Base-by-base conservation (phyloP, 2,888 invertebrate species). In the Macrophya annulata region DNA sequence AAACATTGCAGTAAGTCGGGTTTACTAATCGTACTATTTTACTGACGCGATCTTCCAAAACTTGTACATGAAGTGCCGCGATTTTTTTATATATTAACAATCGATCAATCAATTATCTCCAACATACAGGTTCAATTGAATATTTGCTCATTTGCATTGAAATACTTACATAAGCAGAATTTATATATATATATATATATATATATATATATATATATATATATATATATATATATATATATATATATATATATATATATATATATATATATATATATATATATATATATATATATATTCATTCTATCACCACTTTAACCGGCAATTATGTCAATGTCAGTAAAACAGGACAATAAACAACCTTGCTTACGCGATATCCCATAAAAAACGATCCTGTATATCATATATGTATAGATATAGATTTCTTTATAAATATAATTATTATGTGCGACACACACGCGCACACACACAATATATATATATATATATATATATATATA, bases 401-500 rank as follows among this genome's bases (percentile, higher is more conserved):
- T 62, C 4, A 25, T 62, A 62, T 62, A 25, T 31, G 21, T 62
- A 25, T 21, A 62, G 21, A 25, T 62, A 62, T 62, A 21, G 21
- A 25, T 25, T 62, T 25, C 25, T 62, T 25, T 62, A 62, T 25
- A 62, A 62, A 62, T 62, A 62, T 62, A 62, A 62, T 25, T 62
- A 62, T 62, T 62, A 62, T 62, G 25, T 62, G 62, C 25, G 62
- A 25, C 21, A 59, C 12, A 62, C n/a, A 25, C n/a, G 62, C 62
- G n/a, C n/a, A n/a, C n/a, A n/a, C n/a, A n/a, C n/a, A n/a, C n/a
- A n/a, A n/a, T n/a, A n/a, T n/a, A n/a, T 62, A 21, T 62, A 9
- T 62, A 62, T 62, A 62, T 21, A 62, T n/a, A 62, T 62, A 62
- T 62, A 59, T 59, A 62, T 62, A 62, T n/a, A 51, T 51, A n/a